Conservation (phyloP, 1,140 invertebrate genomes). For the Chlorops oryzae region DNA sequence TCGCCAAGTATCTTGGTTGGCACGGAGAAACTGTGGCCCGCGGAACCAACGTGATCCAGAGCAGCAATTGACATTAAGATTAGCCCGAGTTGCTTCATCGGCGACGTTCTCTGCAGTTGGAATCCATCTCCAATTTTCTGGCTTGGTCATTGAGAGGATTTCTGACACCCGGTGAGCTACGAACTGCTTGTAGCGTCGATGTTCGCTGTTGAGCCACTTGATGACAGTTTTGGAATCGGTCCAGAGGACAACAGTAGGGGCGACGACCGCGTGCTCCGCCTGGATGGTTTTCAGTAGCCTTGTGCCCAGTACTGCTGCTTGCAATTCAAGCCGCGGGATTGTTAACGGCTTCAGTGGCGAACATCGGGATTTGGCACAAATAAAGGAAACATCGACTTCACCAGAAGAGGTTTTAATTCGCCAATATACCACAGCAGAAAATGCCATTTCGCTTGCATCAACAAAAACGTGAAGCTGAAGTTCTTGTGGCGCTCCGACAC, state of each 20-base stretch:
- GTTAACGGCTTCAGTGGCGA: slow-evolving; percentile 32
- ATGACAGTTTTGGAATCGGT: slow-evolving; percentile 10
- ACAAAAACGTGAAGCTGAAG: too few species aligned
- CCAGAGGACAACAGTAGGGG: slow-evolving; percentile 4
- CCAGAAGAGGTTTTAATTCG: too few species aligned
- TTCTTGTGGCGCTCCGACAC: too few species aligned
- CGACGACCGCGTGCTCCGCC: neutral
- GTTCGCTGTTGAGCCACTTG: neutral
- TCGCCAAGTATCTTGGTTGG: neutral
- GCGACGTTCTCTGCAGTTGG: slow-evolving; percentile 27
- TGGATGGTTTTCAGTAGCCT: neutral
- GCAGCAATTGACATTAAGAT: neutral
- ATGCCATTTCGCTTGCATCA: slow-evolving; percentile 4
- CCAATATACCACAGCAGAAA: slow-evolving; percentile 11
- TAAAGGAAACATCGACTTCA: neutral
- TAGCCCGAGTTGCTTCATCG: slow-evolving; percentile 28
- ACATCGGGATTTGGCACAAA: slow-evolving; percentile 1
- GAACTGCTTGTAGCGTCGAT: slow-evolving; percentile 1
- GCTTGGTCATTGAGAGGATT: too few species aligned
- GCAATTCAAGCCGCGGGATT: slow-evolving; percentile 42
- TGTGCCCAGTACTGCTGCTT: slow-evolving; percentile 30
- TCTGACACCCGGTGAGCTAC: too few species aligned
- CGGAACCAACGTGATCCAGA: neutral
- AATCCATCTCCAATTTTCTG: slow-evolving; percentile 37
- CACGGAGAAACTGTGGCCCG: slow-evolving; percentile 3